Percentiles rank a stretch among this genome's conserved stretches.
Conservation (phyloP, 1,140 invertebrate species). For the Pseudomyrmex flavicornis region DNA sequence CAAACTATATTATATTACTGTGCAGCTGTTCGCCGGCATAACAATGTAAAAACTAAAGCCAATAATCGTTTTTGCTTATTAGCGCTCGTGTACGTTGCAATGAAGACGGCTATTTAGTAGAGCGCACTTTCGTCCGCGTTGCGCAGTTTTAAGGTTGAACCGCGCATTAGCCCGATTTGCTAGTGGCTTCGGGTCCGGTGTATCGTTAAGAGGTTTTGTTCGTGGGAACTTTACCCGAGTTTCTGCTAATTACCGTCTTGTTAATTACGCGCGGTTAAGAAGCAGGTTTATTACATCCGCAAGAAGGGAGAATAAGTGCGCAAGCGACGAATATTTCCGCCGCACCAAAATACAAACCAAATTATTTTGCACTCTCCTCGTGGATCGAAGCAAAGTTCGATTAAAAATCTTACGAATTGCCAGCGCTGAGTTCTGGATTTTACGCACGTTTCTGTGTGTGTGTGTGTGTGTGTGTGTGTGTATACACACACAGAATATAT, state of each 20-base stretch:
- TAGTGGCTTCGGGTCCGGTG: background rate
- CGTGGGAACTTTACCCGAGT: background rate
- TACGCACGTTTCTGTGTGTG: background rate
- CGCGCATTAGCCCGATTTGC: slow-evolving; percentile 1
- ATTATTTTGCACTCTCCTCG: background rate
- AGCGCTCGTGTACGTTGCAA: background rate
- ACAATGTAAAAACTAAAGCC: background rate
- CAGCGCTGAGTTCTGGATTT: slow-evolving; percentile 3
- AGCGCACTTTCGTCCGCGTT: background rate
- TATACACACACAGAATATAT: no score
- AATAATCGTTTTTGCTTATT: background rate
- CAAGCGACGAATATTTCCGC: background rate
- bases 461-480: no score
- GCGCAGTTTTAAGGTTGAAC: slow-evolving; percentile 5
- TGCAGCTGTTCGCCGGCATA: no score
- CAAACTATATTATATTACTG: no score
- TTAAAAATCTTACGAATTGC: slow-evolving; percentile 37
- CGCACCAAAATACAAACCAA: background rate
- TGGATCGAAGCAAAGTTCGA: background rate
- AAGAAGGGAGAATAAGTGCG: background rate
- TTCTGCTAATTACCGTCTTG: slow-evolving; percentile 33
- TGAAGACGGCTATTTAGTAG: background rate
- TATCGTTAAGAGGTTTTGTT: slow-evolving; percentile 30
- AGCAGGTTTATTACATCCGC: slow-evolving; percentile 3
- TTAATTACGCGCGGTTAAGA: slow-evolving; percentile 31